Evolutionary conservation across 2,113 vertebrate species (phyloP), one percentile per base, ranked within the genome.

Genomic region (Sterna hirundo): DNA sequence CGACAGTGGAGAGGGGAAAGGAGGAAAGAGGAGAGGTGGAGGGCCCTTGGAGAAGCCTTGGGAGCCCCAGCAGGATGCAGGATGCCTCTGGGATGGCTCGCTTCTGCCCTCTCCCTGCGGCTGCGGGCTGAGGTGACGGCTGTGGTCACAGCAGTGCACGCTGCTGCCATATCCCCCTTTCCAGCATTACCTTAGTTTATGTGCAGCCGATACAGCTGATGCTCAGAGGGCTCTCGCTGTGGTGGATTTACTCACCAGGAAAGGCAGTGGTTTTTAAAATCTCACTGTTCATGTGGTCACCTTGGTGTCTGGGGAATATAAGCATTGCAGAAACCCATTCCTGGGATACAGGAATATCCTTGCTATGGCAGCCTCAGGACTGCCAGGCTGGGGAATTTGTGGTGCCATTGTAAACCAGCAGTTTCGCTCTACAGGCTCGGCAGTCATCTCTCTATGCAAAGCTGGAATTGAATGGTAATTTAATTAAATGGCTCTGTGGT

Each of bases 121-220:
- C 70, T 83, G 44, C 9, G 0, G 34, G 58, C 54, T 58, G 64
- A 62, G 26, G 20, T 74, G 40, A 25, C 15, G 9, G 20, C 32
- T 51, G n/a, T 12, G 62, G 10, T 49, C 18, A 13, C 8, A 11
- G 15, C 42, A 46, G 79, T 5, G 0, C 30, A 11, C 0, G 2
- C 16, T 38, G 36, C 54, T 23, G 32, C 54, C 34, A 11, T 4
- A 14, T 40, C 27, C 2, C 1, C 49, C 36, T 69, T 6, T 10
- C 32, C 26, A 12, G 19, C 0, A 0, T 36, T 55, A 25, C 5
- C n/a, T 8, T 5, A 20, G n/a, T 36, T 29, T 57, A 34, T 14
- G 40, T 66, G 86, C n/a, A 57, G 44, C 46, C 46, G 20, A 54
- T 30, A 42, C 0, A 1, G 32, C 57, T 84, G 44, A 40, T 68